Base-by-base conservation (phyloP, 1,140 invertebrate species). In the Anthonomus grandis region DNA sequence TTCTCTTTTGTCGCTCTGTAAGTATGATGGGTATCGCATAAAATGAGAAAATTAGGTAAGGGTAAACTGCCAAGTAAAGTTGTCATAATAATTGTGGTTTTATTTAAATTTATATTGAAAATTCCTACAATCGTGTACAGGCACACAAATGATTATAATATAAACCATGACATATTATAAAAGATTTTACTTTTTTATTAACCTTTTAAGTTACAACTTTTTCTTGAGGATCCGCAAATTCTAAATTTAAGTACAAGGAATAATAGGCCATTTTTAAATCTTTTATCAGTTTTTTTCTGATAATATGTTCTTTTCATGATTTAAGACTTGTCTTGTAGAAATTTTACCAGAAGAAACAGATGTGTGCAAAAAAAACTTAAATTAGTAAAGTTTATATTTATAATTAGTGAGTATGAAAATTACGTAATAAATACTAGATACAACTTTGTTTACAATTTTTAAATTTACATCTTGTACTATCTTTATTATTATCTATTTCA, bases 401-500 rank as follows among this genome's bases (percentile, higher is more conserved):
- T 31, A 31, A 31, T 31, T 31, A 31, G 27, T 31, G 27, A n/a
- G 27, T 31, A 31, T 31, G 27, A 31, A 31, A 31, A 31, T 31
- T 31, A 31, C 27, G 27, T 8, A 31, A 31, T 31, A 31, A n/a
- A n/a, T 31, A 6, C 27, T 31, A 31, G 6, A 31, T n/a, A 31
- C 6, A 31, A n/a, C 27, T 21, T 50, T 21, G 4, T 24, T 13
- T 47, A 18, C 41, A 44, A 21, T 21, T 31, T 44, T 44, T 21
- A 6, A 44, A 21, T 18, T 44, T 44, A 44, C 41, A 44, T 39
- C 37, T 39, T 15, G 37, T 39, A 39, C 37, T 39, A 4, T 39
- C 37, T 39, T 39, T 39, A 9, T 39, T 39, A 5, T 39, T 15
- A 39, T 39, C 37, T 6, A 39, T 15, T 39, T 39, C 37, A 13